Conservation (phyloP, 2,797 vertebrate genomes). For the Discoglossus pictus region DNA sequence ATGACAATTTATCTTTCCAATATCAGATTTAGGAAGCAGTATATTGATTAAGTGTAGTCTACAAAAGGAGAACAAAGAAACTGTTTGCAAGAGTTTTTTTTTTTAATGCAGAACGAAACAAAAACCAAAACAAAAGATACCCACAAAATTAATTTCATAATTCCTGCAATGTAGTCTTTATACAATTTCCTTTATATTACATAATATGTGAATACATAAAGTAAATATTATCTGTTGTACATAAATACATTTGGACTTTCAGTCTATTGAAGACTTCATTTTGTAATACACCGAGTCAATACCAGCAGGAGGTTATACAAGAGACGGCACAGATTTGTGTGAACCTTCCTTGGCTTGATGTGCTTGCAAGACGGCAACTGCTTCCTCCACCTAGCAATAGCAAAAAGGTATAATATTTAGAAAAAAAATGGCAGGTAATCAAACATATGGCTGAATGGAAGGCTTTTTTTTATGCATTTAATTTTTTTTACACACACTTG, state of each 20-base stretch:
- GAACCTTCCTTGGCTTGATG: slow-evolving; percentile 78
- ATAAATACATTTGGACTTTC: not conserved
- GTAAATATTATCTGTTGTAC: not conserved
- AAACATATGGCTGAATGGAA: no score
- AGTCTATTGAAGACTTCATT: not conserved
- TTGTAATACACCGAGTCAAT: not conserved
- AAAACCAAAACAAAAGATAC: not conserved
- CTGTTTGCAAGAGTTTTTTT: slow-evolving; percentile 42
- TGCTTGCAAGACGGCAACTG: slow-evolving; percentile 86
- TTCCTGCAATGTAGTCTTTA: not conserved
- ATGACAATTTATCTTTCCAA: no score
- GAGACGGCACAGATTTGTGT: slow-evolving; percentile 57
- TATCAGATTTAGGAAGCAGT: no score
- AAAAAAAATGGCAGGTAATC: no score
- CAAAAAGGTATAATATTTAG: no score
- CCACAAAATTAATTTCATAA: slow-evolving; percentile 1
- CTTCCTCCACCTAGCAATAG: slow-evolving; percentile 84
- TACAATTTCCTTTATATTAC: not conserved
- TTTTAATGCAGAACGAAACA: slow-evolving; percentile 38
- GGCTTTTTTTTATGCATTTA: no score
- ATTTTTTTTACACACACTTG: no score
- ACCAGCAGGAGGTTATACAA: not conserved
- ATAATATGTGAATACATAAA: not conserved
- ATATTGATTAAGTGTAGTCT: no score
- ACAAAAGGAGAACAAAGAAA: no score